Evolutionary conservation across 2,888 invertebrate genomes (phyloP).

Genomic region (Agonopterix subpropinquella): DNA sequence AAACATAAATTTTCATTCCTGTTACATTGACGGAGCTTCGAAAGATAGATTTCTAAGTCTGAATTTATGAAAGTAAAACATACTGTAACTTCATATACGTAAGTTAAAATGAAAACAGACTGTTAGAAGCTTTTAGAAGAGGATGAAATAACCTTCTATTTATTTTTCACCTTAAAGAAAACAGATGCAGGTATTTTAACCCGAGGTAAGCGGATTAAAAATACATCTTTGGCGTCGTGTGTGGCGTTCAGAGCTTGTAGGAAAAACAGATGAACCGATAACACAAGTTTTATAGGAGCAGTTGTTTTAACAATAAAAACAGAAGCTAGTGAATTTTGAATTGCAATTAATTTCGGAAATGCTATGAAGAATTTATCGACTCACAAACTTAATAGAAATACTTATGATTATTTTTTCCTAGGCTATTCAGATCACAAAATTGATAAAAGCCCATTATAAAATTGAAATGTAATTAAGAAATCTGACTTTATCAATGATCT

Average conservation of each 20-base stretch:
- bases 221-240: conserved; percentile 28
- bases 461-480: no score
- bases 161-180: conserved; percentile 25
- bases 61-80: not conserved
- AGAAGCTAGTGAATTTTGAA: no score
- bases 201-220: conserved; percentile 21
- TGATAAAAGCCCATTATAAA: no score
- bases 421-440: no score
- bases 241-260: conserved; percentile 18
- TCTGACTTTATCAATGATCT: no score
- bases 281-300: conserved; percentile 2
- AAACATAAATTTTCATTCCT: no score
- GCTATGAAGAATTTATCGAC: no score
- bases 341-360: no score
- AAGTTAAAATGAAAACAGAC: not conserved
- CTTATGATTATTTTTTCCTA: no score
- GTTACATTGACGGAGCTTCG: no score
- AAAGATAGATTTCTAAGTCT: no score
- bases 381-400: no score
- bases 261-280: conserved; percentile 19
- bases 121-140: conserved; percentile 1
- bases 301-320: not conserved
- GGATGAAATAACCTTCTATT: conserved; percentile 16
- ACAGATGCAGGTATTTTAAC: conserved; percentile 19
- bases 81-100: not conserved